These are phyloP conservation scores for Drosophila monieri DNA, from an alignment of 2,888 invertebrate genomes.

Conservation along the genomic window DNA sequence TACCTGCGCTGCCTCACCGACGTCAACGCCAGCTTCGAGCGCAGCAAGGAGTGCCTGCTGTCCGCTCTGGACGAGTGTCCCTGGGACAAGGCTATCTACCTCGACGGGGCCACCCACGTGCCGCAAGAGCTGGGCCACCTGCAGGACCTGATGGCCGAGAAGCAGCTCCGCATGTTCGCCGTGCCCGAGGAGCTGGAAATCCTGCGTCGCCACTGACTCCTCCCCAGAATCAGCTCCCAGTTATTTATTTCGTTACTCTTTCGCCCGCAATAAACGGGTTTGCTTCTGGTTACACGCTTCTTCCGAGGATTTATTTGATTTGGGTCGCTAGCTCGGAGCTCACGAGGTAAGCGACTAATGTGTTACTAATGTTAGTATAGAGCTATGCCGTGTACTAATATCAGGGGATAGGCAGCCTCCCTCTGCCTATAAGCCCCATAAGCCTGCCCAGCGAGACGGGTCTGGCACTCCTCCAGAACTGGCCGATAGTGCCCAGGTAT, in stretches of 20 bases:
- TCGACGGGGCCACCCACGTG: constrained; percentile 87
- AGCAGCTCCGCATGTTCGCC: constrained; percentile 89
- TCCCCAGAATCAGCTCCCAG: not conserved
- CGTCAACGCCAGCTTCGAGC: constrained; percentile 76
- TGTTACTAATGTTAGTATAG: too few species aligned
- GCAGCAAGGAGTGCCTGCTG: constrained; percentile 83
- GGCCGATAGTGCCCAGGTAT: too few species aligned
- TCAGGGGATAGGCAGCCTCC: too few species aligned
- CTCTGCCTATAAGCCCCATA: not conserved
- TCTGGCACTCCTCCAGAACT: not conserved
- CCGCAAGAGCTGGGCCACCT: constrained; percentile 88
- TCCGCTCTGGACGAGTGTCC: constrained; percentile 87
- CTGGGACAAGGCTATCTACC: constrained; percentile 88
- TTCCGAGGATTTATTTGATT: not conserved
- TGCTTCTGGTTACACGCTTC: not conserved
- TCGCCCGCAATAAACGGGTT: not conserved
- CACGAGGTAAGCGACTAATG: not conserved
- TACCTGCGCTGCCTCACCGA: constrained; percentile 86
- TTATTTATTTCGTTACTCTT: not conserved
- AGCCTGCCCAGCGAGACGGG: not conserved
- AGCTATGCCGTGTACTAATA: too few species aligned
- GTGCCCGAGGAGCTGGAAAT: constrained; percentile 90
- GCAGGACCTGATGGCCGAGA: constrained; percentile 90
- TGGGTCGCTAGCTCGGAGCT: not conserved
- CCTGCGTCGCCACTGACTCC: constrained; percentile 81